Evolutionary conservation across 2,113 vertebrate species (phyloP), one percentile per base, ranked within the genome.

Genomic region (Amblyornis subalaris): DNA sequence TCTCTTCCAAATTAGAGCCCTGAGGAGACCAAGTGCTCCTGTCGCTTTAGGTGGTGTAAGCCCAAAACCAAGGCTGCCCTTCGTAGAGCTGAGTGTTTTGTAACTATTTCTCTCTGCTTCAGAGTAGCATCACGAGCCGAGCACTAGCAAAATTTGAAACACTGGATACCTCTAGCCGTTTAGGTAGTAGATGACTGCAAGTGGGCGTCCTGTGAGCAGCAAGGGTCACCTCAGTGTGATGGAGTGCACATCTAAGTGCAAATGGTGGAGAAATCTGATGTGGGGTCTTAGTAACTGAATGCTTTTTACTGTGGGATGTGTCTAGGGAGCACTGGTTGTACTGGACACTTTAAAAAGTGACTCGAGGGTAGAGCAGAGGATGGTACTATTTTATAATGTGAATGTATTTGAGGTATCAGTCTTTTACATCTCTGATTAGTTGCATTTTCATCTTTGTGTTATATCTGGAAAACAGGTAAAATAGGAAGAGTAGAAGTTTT

Each of bases 91-190:
- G 35, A 58, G 38, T 14, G 36, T 29, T 66, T 22, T n/a, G 25
- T 57, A 29, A 16, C 4, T 28, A 7, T n/a, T 57, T 53, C n/a
- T 23, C 21, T 10, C 44, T 8, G 38, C 55, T 77, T 47, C 16
- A 5, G 16, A 2, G 19, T 3, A 19, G 57, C 70, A 11, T 10
- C 29, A 5, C 40, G 5, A 60, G 65, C 6, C 0, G 5, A 66
- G 28, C 67, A 0, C 13, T 16, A 6, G 35, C 38, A 24, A 10
- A 36, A 45, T 33, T 4, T 4, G 29, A 29, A n/a, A 24, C 25
- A 6, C 23, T 3, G 29, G 31, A 1, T 35, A 15, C 6, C 44
- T 74, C 25, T 1, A 12, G 36, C 16, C n/a, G 2, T 24, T 58
- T 31, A 5, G 50, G 47, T 21, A 9, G 50, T 21, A 42, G 61